phyloP scores from a whole-genome alignment of 2,888 invertebrate genomes.

The Polyommatus icarus region DNA sequence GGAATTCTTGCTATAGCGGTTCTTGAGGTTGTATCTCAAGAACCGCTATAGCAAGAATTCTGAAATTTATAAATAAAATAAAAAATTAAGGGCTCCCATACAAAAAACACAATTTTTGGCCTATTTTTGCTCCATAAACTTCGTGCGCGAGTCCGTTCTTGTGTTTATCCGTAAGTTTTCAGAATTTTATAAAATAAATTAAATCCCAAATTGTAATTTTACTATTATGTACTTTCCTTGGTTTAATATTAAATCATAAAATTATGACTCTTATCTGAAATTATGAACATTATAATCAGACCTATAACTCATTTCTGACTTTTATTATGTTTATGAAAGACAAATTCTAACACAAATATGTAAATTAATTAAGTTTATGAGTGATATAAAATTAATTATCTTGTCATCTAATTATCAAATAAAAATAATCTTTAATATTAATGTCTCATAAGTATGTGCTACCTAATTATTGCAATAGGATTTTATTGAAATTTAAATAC shows the following conservation, averaged over 20 bases:
- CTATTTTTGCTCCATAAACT: too few species aligned
- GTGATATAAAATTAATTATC: constrained; percentile 8
- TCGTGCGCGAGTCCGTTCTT: too few species aligned
- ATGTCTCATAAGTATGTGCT: background rate
- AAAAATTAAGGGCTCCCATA: too few species aligned
- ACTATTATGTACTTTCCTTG: background rate
- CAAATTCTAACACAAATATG: constrained; percentile 3
- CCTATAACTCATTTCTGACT: background rate
- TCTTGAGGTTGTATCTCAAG: too few species aligned
- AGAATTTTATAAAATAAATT: too few species aligned
- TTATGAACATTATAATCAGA: background rate
- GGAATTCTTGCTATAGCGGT: too few species aligned
- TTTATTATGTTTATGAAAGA: constrained; percentile 13
- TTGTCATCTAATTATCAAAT: constrained; percentile 2
- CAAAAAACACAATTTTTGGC: too few species aligned
- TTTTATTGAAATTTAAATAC: background rate
- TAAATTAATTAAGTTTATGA: constrained; percentile 14
- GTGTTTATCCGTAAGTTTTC: too few species aligned
- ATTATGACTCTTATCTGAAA: background rate
- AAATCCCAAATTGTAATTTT: too few species aligned
- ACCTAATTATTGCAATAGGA: background rate
- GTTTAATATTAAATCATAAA: background rate
- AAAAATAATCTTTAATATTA: background rate
- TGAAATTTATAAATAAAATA: too few species aligned
- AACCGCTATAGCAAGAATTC: too few species aligned